Percentiles rank a stretch among this genome's conserved stretches.
Conservation (phyloP, 1,140 invertebrate species). For the Rhopalosiphum maidis region DNA sequence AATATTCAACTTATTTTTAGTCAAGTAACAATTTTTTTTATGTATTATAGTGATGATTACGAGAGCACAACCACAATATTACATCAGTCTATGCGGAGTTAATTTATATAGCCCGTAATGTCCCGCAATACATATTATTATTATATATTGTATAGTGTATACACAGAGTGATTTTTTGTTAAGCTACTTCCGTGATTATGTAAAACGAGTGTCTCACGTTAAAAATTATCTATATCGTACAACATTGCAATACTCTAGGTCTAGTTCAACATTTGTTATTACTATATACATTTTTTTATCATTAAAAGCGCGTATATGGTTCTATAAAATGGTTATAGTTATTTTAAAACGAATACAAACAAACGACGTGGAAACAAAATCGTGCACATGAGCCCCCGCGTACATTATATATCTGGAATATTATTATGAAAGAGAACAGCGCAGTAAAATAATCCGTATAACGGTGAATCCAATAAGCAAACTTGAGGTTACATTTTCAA, state of each 20-base stretch:
- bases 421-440: background rate
- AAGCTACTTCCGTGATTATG: background rate
- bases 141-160: background rate
- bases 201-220: background rate
- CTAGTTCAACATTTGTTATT: background rate
- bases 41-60: background rate
- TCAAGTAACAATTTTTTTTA: background rate
- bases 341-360: constrained; percentile 27
- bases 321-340: constrained; percentile 20
- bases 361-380: constrained; percentile 33
- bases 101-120: background rate
- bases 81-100: background rate
- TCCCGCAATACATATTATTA: background rate
- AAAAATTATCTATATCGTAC: background rate
- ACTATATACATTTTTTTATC: background rate
- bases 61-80: background rate
- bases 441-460: constrained; percentile 4
- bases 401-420: background rate
- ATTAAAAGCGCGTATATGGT: constrained; percentile 18
- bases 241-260: background rate
- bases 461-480: constrained; percentile 24
- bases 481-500: background rate
- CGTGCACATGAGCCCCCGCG: constrained; percentile 5
- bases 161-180: background rate
- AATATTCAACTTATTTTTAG: constrained; percentile 10